A percentile compares a stretch with the other conserved stretches of the same genome.
These are phyloP conservation scores for Ruditapes philippinarum DNA, from an alignment of 1,140 invertebrate species.

Conservation along the genomic window DNA sequence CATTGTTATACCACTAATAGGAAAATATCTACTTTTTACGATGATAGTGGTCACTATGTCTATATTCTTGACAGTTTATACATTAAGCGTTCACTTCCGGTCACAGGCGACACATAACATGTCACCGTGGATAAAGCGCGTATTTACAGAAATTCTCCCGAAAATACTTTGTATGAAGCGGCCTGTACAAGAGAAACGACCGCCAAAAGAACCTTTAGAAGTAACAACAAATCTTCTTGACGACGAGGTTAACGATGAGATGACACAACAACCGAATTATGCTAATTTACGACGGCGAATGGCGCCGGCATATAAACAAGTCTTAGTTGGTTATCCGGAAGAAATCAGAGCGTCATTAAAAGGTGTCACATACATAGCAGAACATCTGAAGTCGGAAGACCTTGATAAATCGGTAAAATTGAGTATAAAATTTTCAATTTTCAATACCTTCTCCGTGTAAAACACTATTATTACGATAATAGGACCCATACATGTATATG, in stretches of 20 bases:
- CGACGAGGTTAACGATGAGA: slow-evolving; percentile 85
- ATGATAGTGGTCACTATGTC: slow-evolving; percentile 87
- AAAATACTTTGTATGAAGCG: slow-evolving; percentile 85
- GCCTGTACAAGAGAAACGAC: slow-evolving; percentile 73
- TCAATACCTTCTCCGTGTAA: too few relatives aligned
- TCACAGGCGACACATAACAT: slow-evolving; percentile 86
- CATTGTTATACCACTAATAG: slow-evolving; percentile 84
- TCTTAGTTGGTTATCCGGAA: slow-evolving; percentile 86
- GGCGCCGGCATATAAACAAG: slow-evolving; percentile 15
- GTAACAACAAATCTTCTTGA: slow-evolving; percentile 88
- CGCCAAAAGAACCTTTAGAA: slow-evolving; percentile 89
- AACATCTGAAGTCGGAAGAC: slow-evolving; percentile 93
- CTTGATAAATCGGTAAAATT: slow-evolving; percentile 79
- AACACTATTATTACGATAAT: too few relatives aligned
- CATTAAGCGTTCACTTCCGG: slow-evolving; percentile 86
- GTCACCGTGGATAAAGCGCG: slow-evolving; percentile 85
- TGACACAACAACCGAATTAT: background rate
- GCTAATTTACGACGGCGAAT: slow-evolving; percentile 8
- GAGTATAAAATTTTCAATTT: too few relatives aligned
- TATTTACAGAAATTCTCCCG: slow-evolving; percentile 86
- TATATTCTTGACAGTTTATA: slow-evolving; percentile 86
- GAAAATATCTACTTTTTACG: slow-evolving; percentile 87
- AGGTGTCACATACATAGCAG: slow-evolving; percentile 97
- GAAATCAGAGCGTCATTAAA: slow-evolving; percentile 96
- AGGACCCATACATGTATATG: too few relatives aligned